phyloP scores from a whole-genome alignment of 2,888 invertebrate species.

The Muschampia plurimacula region DNA sequence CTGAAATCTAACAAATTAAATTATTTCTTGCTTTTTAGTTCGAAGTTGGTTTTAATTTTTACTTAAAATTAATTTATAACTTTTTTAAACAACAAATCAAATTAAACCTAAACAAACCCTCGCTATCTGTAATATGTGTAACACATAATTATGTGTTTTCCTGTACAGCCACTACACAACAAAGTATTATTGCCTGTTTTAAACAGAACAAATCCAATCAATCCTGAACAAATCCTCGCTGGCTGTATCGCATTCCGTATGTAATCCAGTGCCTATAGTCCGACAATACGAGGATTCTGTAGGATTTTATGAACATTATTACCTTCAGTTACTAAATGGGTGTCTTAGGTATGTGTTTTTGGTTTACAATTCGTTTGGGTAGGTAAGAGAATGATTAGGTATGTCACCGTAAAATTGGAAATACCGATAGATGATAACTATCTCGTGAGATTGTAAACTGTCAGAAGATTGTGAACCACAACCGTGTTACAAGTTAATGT shows the following conservation, averaged over 20 bases:
- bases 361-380: neutral
- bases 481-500: too few species aligned
- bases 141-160: neutral
- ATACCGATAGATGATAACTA: too few species aligned
- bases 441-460: too few species aligned
- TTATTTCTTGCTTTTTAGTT: too few species aligned
- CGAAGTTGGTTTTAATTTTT: too few species aligned
- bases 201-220: slow-evolving; percentile 12
- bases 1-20: too few species aligned
- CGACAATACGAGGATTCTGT: slow-evolving; percentile 52
- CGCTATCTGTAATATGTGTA: too few species aligned
- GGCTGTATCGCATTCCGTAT: slow-evolving; percentile 45
- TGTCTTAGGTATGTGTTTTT: slow-evolving; percentile 2
- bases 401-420: too few species aligned
- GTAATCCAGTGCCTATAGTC: slow-evolving; percentile 56
- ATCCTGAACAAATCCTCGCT: slow-evolving; percentile 20
- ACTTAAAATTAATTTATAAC: too few species aligned
- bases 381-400: neutral
- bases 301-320: slow-evolving; percentile 73
- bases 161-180: neutral
- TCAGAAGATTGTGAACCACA: too few species aligned
- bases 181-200: slow-evolving; percentile 6
- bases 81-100: too few species aligned
- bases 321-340: slow-evolving; percentile 48
- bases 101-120: too few species aligned